phyloP scores from a whole-genome alignment of 2,797 vertebrate species.

The Chelonia mydas region DNA sequence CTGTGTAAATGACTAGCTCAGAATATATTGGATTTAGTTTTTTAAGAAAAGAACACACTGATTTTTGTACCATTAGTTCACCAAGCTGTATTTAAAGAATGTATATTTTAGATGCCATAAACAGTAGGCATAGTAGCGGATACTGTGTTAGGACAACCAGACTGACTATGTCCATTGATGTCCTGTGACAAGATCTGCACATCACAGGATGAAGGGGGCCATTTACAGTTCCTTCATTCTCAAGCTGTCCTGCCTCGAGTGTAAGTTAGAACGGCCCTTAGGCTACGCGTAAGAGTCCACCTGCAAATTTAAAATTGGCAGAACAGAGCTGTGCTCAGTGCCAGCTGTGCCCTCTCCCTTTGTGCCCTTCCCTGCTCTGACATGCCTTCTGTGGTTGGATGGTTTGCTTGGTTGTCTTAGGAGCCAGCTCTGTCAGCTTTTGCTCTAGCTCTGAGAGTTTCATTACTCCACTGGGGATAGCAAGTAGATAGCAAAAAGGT shows the following conservation, averaged over 20 bases:
- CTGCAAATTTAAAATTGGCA: neutral
- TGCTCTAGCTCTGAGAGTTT: neutral
- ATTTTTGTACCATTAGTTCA: neutral
- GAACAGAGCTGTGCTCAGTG: neutral
- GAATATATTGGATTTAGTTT: constrained; percentile 41
- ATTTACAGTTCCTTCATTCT: neutral
- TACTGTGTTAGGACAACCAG: neutral
- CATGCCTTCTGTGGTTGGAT: neutral
- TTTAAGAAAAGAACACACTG: neutral
- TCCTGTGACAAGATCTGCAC: neutral
- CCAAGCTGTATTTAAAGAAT: neutral
- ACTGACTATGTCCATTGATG: neutral
- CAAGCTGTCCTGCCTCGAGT: neutral
- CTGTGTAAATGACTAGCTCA: constrained; percentile 26
- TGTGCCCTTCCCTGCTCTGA: neutral
- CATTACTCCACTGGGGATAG: neutral
- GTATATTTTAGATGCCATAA: neutral
- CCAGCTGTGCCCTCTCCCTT: neutral
- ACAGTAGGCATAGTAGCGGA: neutral
- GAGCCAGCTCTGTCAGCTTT: neutral
- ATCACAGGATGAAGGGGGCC: neutral
- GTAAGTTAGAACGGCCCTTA: rapidly evolving
- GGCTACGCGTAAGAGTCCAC: neutral
- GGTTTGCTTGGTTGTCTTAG: neutral
- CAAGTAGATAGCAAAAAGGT: neutral